Base-by-base conservation (phyloP, 2,113 vertebrate species). In the Hipposideros armiger region DNA sequence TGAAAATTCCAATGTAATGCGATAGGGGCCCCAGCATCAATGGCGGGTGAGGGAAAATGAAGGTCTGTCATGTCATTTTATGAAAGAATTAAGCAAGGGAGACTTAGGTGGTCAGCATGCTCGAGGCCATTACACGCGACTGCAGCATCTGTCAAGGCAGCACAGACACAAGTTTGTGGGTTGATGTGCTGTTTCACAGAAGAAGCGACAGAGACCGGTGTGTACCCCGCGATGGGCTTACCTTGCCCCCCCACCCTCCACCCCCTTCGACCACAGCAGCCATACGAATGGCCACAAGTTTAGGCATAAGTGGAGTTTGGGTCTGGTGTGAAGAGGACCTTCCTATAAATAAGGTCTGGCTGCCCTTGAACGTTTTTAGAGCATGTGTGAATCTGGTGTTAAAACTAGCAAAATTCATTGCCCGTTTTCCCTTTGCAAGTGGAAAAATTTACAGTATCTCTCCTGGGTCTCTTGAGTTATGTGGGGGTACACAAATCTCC, bases 401-500 rank as follows among this genome's bases (percentile, higher is more conserved):
- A 26, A 97, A 91, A 73, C 40, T 88, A 95, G 84, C 7, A 80
- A 26, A 58, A 97, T 94, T 60, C 97, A 96, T 91, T 30, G 42
- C n/a, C 13, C 6, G 0, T 72, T 77, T 95, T 95, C 85, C 62
- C 89, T 97, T 87, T 83, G 58, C 36, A n/a, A 92, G 11, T n/a
- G 50, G 3, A 74, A 93, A 84, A 22, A 94, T 93, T 76, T 91
- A 95, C 15, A 74, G 19, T 66, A 85, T 97, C 47, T 93, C 87
- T 95, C 91, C 70, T 50, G 82, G 47, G 72, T 60, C 26, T 77
- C 92, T 60, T 72, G 90, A 90, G 73, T 56, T 95, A 40, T 56
- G 89, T 80, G 85, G 85, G 77, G 84, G 36, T 80, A n/a, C 69
- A 88, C 58, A 88, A 69, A 40, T 80, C 76, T 96, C 66, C 28